Conservation (phyloP, 1,140 invertebrate genomes). For the Pararge aegeria region DNA sequence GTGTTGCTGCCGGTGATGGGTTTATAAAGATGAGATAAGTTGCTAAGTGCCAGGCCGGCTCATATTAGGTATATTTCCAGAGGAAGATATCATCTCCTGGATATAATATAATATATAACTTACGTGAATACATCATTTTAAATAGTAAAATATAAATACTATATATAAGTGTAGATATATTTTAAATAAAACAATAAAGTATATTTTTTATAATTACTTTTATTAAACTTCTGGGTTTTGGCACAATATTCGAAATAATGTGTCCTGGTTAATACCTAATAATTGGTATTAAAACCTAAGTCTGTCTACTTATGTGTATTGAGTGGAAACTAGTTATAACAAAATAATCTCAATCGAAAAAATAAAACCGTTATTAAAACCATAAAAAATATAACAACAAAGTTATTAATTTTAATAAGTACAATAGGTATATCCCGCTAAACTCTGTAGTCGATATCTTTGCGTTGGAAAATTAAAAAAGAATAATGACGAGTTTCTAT, state of each 20-base stretch:
- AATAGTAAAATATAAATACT: no score
- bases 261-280: conserved; percentile 70
- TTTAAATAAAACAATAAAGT: conserved; percentile 49
- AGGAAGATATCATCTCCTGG: no score
- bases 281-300: conserved; percentile 71
- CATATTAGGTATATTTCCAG: no score
- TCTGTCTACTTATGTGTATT: conserved; percentile 55
- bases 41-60: no score
- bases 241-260: conserved; percentile 76
- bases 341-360: conserved; percentile 52
- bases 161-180: not conserved
- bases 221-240: conserved; percentile 79
- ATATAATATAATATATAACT: no score
- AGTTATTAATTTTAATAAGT: conserved; percentile 30
- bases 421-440: conserved; percentile 22
- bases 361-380: conserved; percentile 36
- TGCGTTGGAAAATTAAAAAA: conserved; percentile 1
- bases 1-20: no score
- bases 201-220: conserved; percentile 70
- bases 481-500: conserved; percentile 12
- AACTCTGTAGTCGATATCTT: not conserved
- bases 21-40: no score
- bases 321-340: conserved; percentile 43
- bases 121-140: no score
- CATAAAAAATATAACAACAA: conserved; percentile 34